A percentile compares a stretch with the other conserved stretches of the same genome.
Conservation (phyloP, 1,140 invertebrate genomes). For the Sycobia sp. region DNA sequence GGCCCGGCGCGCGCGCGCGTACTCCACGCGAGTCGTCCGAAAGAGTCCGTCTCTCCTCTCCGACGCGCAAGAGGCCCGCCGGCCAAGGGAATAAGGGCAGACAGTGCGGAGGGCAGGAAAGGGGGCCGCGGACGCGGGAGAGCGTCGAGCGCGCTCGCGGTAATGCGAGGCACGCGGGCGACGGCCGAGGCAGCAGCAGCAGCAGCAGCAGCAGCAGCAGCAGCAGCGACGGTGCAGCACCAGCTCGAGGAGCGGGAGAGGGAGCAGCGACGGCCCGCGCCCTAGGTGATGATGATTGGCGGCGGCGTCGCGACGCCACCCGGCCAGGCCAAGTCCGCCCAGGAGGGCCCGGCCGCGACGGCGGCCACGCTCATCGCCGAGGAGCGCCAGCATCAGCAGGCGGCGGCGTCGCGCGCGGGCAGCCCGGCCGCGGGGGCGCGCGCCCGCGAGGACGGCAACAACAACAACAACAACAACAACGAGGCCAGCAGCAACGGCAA, state of each 20-base stretch:
- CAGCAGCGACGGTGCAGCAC: too few relatives aligned
- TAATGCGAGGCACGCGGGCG: too few relatives aligned
- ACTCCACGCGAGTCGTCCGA: background rate
- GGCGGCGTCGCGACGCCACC: slow-evolving; percentile 57
- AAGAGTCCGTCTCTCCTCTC: too few relatives aligned
- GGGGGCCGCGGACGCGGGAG: slow-evolving; percentile 10
- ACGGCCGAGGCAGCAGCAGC: background rate
- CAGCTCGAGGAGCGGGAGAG: too few relatives aligned
- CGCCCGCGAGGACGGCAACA: slow-evolving; percentile 33
- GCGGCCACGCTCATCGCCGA: slow-evolving; percentile 41
- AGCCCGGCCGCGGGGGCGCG: slow-evolving; percentile 48
- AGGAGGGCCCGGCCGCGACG: slow-evolving; percentile 43
- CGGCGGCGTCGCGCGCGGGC: slow-evolving; percentile 50
- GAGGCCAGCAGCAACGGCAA: slow-evolving; percentile 24
- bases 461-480: slow-evolving; percentile 8
- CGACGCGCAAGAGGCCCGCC: background rate
- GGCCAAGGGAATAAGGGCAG: background rate
- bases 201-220: background rate
- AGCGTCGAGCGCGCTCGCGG: slow-evolving; percentile 11
- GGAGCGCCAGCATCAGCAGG: slow-evolving; percentile 58
- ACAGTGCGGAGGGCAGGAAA: slow-evolving; percentile 4
- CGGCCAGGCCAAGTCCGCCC: slow-evolving; percentile 50
- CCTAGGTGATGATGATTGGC: slow-evolving; percentile 55
- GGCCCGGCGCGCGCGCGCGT: slow-evolving; percentile 14
- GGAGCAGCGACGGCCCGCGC: background rate